These are phyloP conservation scores for Lordiphosa fenestrarum DNA, from an alignment of 2,888 invertebrate genomes.

Conservation along the genomic window DNA sequence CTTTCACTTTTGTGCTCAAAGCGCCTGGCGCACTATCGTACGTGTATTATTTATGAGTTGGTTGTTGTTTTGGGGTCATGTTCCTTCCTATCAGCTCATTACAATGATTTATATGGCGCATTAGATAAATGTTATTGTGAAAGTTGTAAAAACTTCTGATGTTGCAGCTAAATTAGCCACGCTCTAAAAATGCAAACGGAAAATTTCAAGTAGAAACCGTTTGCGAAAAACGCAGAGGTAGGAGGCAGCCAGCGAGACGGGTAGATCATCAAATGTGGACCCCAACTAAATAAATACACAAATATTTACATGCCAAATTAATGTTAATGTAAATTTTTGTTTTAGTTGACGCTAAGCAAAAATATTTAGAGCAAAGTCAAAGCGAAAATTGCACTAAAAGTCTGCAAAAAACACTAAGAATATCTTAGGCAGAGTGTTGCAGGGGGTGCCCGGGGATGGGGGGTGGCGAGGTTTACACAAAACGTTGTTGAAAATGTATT, in stretches of 20 bases:
- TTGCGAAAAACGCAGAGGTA: slow-evolving; percentile 25
- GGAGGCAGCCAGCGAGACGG: no score
- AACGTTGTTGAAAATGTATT: slow-evolving; percentile 53
- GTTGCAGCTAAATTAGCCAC: slow-evolving; percentile 54
- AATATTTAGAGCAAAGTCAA: slow-evolving; percentile 62
- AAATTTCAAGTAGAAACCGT: slow-evolving; percentile 8
- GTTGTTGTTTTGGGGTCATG: slow-evolving; percentile 17
- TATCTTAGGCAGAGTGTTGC: no score
- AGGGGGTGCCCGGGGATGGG: no score
- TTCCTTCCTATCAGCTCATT: slow-evolving; percentile 31
- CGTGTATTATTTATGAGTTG: slow-evolving; percentile 36
- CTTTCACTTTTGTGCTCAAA: slow-evolving; percentile 14
- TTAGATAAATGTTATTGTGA: slow-evolving; percentile 41
- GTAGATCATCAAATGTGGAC: slow-evolving; percentile 15
- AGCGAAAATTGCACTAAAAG: slow-evolving; percentile 26
- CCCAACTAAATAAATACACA: slow-evolving; percentile 15
- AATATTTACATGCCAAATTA: slow-evolving; percentile 76
- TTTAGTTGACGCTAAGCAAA: slow-evolving; percentile 1
- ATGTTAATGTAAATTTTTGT: slow-evolving; percentile 22
- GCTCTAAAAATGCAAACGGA: slow-evolving; percentile 55
- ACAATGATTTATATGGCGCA: slow-evolving; percentile 51
- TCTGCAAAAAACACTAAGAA: slow-evolving; percentile 12
- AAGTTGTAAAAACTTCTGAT: slow-evolving; percentile 33
- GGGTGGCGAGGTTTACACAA: slow-evolving; percentile 1
- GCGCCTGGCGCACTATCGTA: slow-evolving; percentile 24